Evolutionary conservation across 2,113 vertebrate genomes (phyloP).

Genomic region (Setophaga kirtlandii): DNA sequence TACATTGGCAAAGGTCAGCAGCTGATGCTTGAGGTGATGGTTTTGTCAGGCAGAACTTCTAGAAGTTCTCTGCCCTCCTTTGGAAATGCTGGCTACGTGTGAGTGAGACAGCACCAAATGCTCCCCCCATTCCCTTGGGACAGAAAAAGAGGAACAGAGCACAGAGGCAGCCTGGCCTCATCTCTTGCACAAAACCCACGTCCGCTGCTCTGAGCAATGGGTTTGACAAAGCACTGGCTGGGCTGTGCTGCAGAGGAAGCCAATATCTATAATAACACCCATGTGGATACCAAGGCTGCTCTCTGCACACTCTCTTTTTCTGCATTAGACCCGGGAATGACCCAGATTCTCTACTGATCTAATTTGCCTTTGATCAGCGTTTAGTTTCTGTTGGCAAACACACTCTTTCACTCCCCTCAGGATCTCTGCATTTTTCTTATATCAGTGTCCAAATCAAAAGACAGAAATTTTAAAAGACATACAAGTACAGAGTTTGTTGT

Average conservation of each 20-base stretch:
- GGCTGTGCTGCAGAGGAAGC: neutral
- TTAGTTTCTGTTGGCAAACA: neutral
- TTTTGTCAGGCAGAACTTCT: neutral
- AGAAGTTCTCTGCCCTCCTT: neutral
- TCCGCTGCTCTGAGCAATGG: neutral
- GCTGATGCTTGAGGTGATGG: neutral
- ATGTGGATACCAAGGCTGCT: neutral
- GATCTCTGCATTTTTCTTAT: neutral
- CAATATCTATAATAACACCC: neutral
- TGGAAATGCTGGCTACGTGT: neutral
- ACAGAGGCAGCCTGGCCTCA: neutral
- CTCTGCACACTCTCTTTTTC: neutral
- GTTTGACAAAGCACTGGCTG: neutral
- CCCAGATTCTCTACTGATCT: neutral
- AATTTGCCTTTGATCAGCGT: neutral
- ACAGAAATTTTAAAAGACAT: neutral
- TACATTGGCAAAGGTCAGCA: neutral
- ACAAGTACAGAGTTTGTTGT: neutral
- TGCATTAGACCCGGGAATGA: rapidly evolving
- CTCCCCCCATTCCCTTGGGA: neutral
- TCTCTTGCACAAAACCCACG: rapidly evolving
- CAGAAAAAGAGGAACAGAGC: neutral
- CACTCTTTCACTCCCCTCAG: neutral
- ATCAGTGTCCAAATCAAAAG: neutral
- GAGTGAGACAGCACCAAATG: neutral